These are phyloP conservation scores for Lacerta viridis DNA, from an alignment of 2,797 vertebrate genomes.

Conservation along the genomic window DNA sequence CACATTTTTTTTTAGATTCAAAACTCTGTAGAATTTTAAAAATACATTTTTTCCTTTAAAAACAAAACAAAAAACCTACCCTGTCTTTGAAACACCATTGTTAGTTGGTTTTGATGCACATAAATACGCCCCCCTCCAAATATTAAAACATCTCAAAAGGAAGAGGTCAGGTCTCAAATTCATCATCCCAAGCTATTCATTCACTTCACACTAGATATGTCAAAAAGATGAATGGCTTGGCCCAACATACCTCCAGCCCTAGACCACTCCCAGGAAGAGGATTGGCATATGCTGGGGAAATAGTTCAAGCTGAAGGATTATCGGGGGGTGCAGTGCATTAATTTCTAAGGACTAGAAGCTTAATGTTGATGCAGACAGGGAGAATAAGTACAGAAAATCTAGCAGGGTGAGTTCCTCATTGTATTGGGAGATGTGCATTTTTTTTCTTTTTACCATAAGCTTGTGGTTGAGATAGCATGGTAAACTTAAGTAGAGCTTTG, in stretches of 20 bases:
- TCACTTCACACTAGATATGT: background rate
- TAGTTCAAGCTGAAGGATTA: background rate
- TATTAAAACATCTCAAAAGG: background rate
- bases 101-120: background rate
- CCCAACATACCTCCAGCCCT: background rate
- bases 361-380: background rate
- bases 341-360: background rate
- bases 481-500: background rate
- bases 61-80: background rate
- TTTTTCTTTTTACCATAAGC: background rate
- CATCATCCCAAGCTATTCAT: background rate
- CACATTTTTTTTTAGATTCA: background rate
- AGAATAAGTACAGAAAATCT: background rate
- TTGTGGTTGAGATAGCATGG: background rate
- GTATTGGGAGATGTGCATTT: background rate
- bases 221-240: background rate
- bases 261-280: too few species aligned
- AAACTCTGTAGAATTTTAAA: background rate
- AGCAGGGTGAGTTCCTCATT: background rate
- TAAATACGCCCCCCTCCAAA: background rate
- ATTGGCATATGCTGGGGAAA: background rate
- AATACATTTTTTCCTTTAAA: background rate
- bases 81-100: background rate
- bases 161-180: background rate
- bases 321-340: too few species aligned